Evolutionary conservation across 2,888 invertebrate species (phyloP).

Genomic region (Macrophya annulata): DNA sequence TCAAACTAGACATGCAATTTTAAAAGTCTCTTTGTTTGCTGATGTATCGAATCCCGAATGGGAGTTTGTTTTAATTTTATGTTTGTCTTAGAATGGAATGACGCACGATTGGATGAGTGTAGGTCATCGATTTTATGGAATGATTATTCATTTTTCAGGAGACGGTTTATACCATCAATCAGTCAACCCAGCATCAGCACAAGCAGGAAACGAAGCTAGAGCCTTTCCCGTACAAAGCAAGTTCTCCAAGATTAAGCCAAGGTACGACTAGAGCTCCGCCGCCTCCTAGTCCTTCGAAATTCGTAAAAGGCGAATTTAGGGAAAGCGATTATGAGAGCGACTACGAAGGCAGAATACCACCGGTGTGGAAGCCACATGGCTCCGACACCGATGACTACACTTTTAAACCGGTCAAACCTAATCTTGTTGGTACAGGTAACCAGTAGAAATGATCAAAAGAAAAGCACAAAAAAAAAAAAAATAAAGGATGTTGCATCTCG

Average conservation of each 20-base stretch:
- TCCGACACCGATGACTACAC: constrained; percentile 81
- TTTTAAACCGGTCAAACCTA: constrained; percentile 83
- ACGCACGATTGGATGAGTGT: background rate
- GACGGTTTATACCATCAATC: constrained; percentile 80
- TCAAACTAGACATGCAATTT: background rate
- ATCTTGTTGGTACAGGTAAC: constrained; percentile 70
- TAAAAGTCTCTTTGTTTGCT: background rate
- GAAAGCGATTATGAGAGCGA: constrained; percentile 89
- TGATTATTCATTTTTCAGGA: constrained; percentile 79
- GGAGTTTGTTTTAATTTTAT: constrained; percentile 38
- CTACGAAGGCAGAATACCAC: constrained; percentile 84
- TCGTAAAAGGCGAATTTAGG: constrained; percentile 84
- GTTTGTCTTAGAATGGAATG: constrained; percentile 27
- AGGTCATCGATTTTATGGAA: background rate
- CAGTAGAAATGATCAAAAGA: constrained; percentile 35
- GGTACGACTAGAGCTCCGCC: constrained; percentile 75
- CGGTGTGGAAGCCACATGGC: constrained; percentile 83
- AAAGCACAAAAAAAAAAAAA: background rate
- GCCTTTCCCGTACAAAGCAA: constrained; percentile 79
- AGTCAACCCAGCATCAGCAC: constrained; percentile 69
- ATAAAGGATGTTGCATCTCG: constrained; percentile 41
- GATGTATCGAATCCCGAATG: constrained; percentile 11
- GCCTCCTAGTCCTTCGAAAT: constrained; percentile 85
- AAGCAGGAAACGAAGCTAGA: constrained; percentile 74
- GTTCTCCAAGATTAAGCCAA: constrained; percentile 66